phyloP scores from a whole-genome alignment of 2,797 vertebrate species.

The Thripadectes ignobilis region DNA sequence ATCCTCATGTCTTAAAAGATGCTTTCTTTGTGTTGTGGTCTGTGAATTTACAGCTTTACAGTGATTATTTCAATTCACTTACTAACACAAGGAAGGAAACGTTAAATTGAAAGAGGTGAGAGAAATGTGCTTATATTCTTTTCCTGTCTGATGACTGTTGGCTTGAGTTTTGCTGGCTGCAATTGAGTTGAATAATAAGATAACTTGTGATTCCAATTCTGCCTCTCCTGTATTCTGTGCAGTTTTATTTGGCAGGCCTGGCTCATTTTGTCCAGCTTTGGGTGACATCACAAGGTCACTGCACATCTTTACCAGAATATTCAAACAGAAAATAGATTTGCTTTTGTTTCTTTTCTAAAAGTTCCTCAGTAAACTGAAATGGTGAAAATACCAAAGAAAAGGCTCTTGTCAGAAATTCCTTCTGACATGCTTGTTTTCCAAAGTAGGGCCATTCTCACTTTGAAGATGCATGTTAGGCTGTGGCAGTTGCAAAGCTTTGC shows the following conservation, averaged over 20 bases:
- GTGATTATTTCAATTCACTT: not conserved
- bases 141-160: not conserved
- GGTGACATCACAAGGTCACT: conserved; percentile 9
- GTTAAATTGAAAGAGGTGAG: not conserved
- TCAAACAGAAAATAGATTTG: not conserved
- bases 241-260: not conserved
- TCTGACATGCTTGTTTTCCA: not conserved
- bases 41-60: conserved; percentile 11
- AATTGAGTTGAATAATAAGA: not conserved
- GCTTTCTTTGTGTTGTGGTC: not conserved
- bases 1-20: not conserved
- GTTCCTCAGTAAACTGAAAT: conserved; percentile 3
- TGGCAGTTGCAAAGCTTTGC: not conserved
- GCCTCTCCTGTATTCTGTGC: not conserved
- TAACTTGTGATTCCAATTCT: conserved; percentile 4
- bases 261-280: not conserved
- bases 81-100: not conserved
- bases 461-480: not conserved
- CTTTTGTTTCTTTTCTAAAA: not conserved
- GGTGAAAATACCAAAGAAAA: not conserved
- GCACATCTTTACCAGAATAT: conserved; percentile 1
- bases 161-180: not conserved
- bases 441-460: not conserved
- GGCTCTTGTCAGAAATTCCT: not conserved
- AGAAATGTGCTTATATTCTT: not conserved